Percentiles rank a stretch among this genome's conserved stretches.
Evolutionary conservation across 2,888 invertebrate species (phyloP).

Genomic region (Charanyca ferruginea): DNA sequence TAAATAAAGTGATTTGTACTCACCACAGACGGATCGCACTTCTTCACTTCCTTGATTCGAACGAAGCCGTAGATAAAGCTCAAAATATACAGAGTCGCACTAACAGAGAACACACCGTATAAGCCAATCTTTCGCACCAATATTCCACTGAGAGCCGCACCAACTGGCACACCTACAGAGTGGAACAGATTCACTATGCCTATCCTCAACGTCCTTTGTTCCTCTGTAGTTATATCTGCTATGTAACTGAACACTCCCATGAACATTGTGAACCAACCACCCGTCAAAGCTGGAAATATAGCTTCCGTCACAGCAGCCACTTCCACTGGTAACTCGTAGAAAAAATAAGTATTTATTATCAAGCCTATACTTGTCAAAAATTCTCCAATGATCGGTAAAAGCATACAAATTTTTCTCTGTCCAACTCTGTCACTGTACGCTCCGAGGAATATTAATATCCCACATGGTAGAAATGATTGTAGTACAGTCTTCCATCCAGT

Average conservation of each 20-base stretch:
- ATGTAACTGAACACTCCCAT: constrained; percentile 98
- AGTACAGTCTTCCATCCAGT: constrained; percentile 96
- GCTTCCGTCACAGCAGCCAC: constrained; percentile 95
- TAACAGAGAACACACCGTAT: constrained; percentile 95
- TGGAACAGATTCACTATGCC: constrained; percentile 97
- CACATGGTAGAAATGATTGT: constrained; percentile 95
- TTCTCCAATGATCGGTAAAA: constrained; percentile 95
- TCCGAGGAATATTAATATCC: constrained; percentile 95
- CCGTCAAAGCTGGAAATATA: constrained; percentile 95
- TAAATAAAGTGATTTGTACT: constrained; percentile 68
- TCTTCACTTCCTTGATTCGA: constrained; percentile 93
- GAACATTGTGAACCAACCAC: constrained; percentile 97
- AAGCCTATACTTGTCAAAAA: constrained; percentile 95
- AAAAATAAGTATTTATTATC: constrained; percentile 95
- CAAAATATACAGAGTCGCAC: constrained; percentile 94
- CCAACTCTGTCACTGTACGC: constrained; percentile 94
- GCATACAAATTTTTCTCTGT: constrained; percentile 95
- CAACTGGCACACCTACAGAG: constrained; percentile 96
- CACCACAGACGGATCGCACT: constrained; percentile 77
- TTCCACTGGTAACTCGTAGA: constrained; percentile 95
- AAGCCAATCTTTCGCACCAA: constrained; percentile 94
- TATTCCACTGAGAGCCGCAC: constrained; percentile 97
- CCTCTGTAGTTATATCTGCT: constrained; percentile 96
- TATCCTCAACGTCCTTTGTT: constrained; percentile 96
- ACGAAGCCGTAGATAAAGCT: constrained; percentile 94